phyloP scores from a whole-genome alignment of 2,113 vertebrate species.

The Pagrus major region DNA sequence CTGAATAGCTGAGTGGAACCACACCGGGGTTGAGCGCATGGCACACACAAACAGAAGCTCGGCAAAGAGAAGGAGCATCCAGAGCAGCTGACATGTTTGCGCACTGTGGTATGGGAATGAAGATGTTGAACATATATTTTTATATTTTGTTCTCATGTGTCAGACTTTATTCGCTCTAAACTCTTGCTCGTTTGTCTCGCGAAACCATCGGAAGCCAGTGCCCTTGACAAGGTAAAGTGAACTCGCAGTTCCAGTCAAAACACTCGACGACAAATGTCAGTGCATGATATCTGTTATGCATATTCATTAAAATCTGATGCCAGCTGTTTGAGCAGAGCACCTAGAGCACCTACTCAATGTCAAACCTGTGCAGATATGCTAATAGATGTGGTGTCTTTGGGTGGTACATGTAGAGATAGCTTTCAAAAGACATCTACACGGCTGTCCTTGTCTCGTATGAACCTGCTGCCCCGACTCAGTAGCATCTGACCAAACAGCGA shows the following conservation, averaged over 20 bases:
- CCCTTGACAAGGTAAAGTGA: conserved; percentile 58
- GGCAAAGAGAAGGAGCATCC: background rate
- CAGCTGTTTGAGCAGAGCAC: conserved; percentile 73
- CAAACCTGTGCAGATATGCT: conserved; percentile 47
- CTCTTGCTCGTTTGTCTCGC: conserved; percentile 12
- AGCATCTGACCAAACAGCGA: conserved; percentile 24
- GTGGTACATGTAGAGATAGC: background rate
- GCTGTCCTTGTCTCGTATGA: background rate
- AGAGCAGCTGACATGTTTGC: conserved; percentile 4
- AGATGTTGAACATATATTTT: background rate
- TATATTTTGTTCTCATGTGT: conserved; percentile 8
- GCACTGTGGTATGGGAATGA: background rate
- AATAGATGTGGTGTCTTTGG: conserved; percentile 42
- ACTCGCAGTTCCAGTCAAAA: conserved; percentile 58
- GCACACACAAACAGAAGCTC: background rate
- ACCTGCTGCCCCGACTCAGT: background rate
- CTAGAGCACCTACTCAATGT: conserved; percentile 64
- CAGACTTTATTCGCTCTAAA: conserved; percentile 4
- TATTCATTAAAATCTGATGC: conserved; percentile 70
- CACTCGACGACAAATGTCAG: conserved; percentile 65
- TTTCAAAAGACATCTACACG: conserved; percentile 14
- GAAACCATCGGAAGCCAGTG: conserved; percentile 9
- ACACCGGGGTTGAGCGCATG: conserved; percentile 9
- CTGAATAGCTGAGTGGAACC: conserved; percentile 30
- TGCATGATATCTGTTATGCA: conserved; percentile 56